These are phyloP conservation scores for Chalcis sispes DNA, from an alignment of 2,888 invertebrate genomes.

Conservation along the genomic window DNA sequence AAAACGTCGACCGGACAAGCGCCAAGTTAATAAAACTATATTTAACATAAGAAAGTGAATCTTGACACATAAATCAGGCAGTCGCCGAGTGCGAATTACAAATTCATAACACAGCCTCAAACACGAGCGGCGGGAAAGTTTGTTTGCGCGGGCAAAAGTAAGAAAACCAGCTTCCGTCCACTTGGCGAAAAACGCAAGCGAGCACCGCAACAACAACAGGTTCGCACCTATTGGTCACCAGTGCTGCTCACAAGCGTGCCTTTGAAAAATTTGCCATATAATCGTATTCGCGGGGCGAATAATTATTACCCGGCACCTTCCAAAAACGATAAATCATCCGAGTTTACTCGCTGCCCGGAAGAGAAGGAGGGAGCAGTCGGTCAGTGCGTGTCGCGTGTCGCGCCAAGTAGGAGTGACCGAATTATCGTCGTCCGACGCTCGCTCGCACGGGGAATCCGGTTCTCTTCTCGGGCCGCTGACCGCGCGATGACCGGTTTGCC, in stretches of 20 bases:
- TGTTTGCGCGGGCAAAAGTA: background rate
- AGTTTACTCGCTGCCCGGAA: too few species aligned
- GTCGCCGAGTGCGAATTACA: constrained; percentile 8
- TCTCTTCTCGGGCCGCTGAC: constrained; percentile 38
- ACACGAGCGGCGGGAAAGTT: background rate
- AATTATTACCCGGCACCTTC: constrained; percentile 34
- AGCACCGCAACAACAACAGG: constrained; percentile 19
- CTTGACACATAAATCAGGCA: constrained; percentile 28
- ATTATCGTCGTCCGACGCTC: constrained; percentile 55
- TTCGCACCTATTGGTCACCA: too few species aligned
- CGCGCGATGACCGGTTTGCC: constrained; percentile 55
- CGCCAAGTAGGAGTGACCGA: constrained; percentile 73
- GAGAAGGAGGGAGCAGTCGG: constrained; percentile 11
- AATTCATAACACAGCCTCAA: constrained; percentile 39
- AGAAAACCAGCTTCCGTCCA: constrained; percentile 42
- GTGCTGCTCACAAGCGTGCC: too few species aligned
- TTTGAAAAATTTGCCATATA: constrained; percentile 18
- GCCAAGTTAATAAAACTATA: too few species aligned
- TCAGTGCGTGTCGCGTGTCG: constrained; percentile 68
- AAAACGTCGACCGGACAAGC: too few species aligned
- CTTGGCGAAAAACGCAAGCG: constrained; percentile 16
- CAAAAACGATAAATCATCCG: constrained; percentile 69
- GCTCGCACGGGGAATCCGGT: constrained; percentile 42
- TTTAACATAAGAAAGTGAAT: too few species aligned
- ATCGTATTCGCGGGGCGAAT: constrained; percentile 4